A percentile compares a stretch with the other conserved stretches of the same genome.
Evolutionary conservation across 2,797 vertebrate genomes (phyloP).

Genomic region (Bucorvus abyssinicus): DNA sequence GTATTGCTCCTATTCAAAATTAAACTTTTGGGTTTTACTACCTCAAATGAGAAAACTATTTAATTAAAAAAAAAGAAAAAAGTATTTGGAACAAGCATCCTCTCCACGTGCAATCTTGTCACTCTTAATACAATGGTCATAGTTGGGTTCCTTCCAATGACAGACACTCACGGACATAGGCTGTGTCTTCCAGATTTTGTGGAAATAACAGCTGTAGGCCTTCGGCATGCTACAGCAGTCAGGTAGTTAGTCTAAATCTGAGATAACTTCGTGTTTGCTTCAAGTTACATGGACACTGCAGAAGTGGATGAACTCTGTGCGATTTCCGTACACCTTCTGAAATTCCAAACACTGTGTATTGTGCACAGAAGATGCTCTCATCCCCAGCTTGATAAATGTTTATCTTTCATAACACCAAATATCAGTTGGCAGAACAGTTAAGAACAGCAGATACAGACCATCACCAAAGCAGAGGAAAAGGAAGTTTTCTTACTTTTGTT

Average conservation of each 20-base stretch:
- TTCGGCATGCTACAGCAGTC: neutral
- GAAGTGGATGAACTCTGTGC: neutral
- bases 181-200: neutral
- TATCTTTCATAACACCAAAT: neutral
- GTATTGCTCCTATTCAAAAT: neutral
- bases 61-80: neutral
- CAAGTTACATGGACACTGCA: neutral
- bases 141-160: neutral
- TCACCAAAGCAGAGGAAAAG: neutral
- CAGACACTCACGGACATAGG: neutral
- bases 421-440: neutral
- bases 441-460: neutral
- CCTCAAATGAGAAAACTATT: neutral
- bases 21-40: neutral
- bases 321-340: neutral
- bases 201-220: neutral
- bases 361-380: neutral
- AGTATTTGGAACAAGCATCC: neutral
- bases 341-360: neutral
- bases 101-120: neutral
- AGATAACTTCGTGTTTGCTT: neutral
- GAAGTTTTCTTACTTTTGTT: conserved; percentile 84
- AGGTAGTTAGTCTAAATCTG: neutral
- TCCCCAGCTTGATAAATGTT: neutral
- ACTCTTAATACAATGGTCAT: neutral